Conservation (phyloP, 2,113 vertebrate genomes). For the Ceyx margarethae region DNA sequence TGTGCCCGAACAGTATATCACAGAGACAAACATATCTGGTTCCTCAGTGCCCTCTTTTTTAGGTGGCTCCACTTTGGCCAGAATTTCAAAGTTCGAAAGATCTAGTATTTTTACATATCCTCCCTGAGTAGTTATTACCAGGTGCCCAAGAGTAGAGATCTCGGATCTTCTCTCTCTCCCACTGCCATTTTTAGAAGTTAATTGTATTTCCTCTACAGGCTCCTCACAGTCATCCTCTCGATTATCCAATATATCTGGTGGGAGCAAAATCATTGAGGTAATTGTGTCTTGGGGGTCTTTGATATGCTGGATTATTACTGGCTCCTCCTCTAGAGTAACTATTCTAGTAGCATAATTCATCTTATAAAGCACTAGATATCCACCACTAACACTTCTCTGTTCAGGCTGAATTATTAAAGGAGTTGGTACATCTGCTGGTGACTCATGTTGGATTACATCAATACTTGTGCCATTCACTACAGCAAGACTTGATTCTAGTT, state of each 20-base stretch:
- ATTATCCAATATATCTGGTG: slow-evolving; percentile 93
- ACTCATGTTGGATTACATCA: slow-evolving; percentile 83
- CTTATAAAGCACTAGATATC: slow-evolving; percentile 95
- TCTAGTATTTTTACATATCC: slow-evolving; percentile 97
- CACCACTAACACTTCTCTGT: slow-evolving; percentile 85
- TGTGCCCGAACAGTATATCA: slow-evolving; percentile 98
- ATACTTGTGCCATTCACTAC: slow-evolving; percentile 87
- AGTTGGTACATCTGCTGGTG: slow-evolving; percentile 84
- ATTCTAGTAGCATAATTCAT: slow-evolving; percentile 97
- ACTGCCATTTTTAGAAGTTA: slow-evolving; percentile 82
- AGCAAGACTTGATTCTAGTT: slow-evolving; percentile 80
- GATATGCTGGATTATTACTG: slow-evolving; percentile 95
- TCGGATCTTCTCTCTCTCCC: slow-evolving; percentile 87
- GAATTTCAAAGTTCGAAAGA: slow-evolving; percentile 92
- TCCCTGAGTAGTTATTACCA: slow-evolving; percentile 96
- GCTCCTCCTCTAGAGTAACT: slow-evolving; percentile 95
- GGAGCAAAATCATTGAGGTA: slow-evolving; percentile 95
- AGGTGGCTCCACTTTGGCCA: slow-evolving; percentile 96
- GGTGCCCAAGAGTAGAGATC: slow-evolving; percentile 88
- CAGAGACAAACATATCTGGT: slow-evolving; percentile 93
- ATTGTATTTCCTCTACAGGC: slow-evolving; percentile 83
- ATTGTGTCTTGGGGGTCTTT: slow-evolving; percentile 93
- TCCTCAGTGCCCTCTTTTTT: slow-evolving; percentile 93
- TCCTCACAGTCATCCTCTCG: slow-evolving; percentile 96
- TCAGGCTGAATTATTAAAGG: slow-evolving; percentile 92